These are phyloP conservation scores for Papilio helenus DNA, from an alignment of 1,140 invertebrate species.

Conservation along the genomic window DNA sequence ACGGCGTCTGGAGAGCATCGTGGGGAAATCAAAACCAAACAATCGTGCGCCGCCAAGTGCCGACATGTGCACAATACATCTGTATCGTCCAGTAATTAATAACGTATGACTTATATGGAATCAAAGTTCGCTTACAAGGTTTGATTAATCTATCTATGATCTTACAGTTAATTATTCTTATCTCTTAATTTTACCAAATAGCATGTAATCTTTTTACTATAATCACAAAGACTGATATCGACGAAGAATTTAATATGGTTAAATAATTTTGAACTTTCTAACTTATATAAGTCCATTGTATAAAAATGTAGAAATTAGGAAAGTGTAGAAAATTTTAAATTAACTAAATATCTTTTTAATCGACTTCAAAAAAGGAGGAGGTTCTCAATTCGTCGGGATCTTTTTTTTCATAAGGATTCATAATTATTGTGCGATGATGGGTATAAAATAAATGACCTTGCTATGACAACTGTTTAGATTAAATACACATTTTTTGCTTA, in stretches of 20 bases:
- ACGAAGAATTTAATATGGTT: not conserved
- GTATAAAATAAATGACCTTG: too few species aligned
- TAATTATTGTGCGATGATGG: too few species aligned
- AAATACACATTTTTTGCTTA: too few species aligned
- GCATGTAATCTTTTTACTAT: not conserved
- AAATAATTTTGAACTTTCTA: too few species aligned
- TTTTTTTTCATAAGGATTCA: too few species aligned
- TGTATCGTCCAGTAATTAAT: constrained; percentile 49
- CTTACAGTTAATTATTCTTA: constrained; percentile 8
- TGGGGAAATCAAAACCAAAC: constrained; percentile 72
- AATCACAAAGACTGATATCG: not conserved
- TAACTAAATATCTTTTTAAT: too few species aligned
- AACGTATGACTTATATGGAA: constrained; percentile 35
- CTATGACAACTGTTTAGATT: too few species aligned
- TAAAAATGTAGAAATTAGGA: too few species aligned
- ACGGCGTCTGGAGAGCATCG: constrained; percentile 73
- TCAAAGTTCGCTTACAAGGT: constrained; percentile 20
- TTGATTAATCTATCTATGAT: constrained; percentile 17
- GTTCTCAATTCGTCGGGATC: too few species aligned
- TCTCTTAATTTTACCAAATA: not conserved
- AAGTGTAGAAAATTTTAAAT: too few species aligned
- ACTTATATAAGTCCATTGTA: too few species aligned
- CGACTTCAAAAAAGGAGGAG: too few species aligned
- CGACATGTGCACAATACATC: constrained; percentile 73
- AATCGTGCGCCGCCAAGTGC: constrained; percentile 59